Evolutionary conservation across 1,140 invertebrate genomes (phyloP).

Genomic region (Zaprionus inermis): DNA sequence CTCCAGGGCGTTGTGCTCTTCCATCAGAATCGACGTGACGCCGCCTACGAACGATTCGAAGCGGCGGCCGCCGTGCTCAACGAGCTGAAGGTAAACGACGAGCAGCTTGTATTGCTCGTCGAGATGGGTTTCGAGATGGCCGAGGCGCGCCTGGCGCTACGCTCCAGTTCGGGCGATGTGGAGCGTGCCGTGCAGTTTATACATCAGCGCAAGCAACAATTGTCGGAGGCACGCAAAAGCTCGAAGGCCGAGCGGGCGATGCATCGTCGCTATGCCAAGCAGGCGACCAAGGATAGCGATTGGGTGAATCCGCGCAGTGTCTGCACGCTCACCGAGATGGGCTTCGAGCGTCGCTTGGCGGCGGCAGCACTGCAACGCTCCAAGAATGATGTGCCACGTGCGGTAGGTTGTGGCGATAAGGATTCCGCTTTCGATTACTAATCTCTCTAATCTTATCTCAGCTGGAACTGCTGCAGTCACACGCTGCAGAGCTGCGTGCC

Average conservation of each 20-base stretch:
- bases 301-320: constrained; percentile 84
- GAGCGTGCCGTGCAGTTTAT: constrained; percentile 88
- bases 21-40: constrained; percentile 88
- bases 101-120: constrained; percentile 85
- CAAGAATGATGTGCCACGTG: constrained; percentile 88
- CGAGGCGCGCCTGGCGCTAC: constrained; percentile 88
- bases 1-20: constrained; percentile 91
- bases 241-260: constrained; percentile 85
- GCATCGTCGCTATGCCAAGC: constrained; percentile 63
- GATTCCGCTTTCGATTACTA: neutral
- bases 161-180: constrained; percentile 87
- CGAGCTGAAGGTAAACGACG: constrained; percentile 87
- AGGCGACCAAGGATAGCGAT: constrained; percentile 53
- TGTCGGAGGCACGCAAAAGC: constrained; percentile 85
- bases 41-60: constrained; percentile 86
- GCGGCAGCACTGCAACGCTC: constrained; percentile 86
- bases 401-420: constrained; percentile 85
- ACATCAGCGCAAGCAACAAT: constrained; percentile 85
- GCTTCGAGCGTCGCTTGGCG: constrained; percentile 86
- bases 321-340: constrained; percentile 88
- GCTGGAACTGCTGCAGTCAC: constrained; percentile 71
- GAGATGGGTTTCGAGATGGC: constrained; percentile 87
- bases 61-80: constrained; percentile 87
- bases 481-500: constrained; percentile 34
- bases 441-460: constrained; percentile 4